Conservation (phyloP, 2,888 invertebrate species). For the Leuctra nigra region DNA sequence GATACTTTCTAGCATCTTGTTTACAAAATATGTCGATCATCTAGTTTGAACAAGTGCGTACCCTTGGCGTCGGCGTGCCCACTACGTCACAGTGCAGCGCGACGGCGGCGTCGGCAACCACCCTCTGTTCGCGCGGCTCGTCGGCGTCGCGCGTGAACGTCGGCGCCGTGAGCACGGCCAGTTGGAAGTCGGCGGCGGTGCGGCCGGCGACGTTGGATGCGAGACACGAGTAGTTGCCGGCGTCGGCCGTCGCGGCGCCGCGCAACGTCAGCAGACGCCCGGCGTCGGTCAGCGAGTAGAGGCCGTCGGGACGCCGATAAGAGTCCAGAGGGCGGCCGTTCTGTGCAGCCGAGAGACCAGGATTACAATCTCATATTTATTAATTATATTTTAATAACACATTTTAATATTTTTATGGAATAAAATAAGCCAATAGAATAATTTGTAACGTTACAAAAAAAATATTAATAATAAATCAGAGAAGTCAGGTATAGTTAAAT, state of each 20-base stretch:
- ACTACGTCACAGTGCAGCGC: conserved; percentile 43
- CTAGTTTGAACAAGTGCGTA: conserved; percentile 30
- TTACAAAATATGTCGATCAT: too few species aligned
- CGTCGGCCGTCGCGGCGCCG: conserved; percentile 37
- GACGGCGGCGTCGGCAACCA: conserved; percentile 34
- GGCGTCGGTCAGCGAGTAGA: conserved; percentile 27
- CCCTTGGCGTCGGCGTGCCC: conserved; percentile 44
- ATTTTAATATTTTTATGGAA: too few species aligned
- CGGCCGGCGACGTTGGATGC: conserved; percentile 53
- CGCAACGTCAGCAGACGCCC: conserved; percentile 29
- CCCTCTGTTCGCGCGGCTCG: conserved; percentile 11
- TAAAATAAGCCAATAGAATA: too few species aligned
- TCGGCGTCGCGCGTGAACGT: conserved; percentile 32
- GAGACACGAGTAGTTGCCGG: conserved; percentile 51
- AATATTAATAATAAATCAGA: too few species aligned
- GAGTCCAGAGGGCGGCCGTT: conserved; percentile 25
- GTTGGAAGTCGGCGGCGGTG: conserved; percentile 44
- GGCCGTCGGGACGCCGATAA: too few species aligned
- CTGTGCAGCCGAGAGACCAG: conserved; percentile 18
- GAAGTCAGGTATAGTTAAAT: too few species aligned
- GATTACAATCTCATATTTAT: background rate
- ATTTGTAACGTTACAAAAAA: too few species aligned
- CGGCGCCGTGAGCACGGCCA: conserved; percentile 50
- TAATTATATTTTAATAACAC: too few species aligned
- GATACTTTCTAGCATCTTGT: too few species aligned